These are phyloP conservation scores for Corella eumyota DNA, from an alignment of 23 tunicate genomes.

Conservation along the genomic window DNA sequence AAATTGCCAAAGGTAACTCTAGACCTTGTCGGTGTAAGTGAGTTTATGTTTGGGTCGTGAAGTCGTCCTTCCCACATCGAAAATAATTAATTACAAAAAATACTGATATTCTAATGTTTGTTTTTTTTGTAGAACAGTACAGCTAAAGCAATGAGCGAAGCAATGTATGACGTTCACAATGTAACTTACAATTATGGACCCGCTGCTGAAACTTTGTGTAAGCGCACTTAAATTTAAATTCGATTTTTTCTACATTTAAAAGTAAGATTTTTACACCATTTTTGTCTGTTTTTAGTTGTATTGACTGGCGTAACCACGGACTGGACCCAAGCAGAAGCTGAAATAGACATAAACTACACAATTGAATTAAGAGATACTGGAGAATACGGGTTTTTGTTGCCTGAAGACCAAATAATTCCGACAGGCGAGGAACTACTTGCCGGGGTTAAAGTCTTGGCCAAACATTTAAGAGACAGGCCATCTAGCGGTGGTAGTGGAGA, in stretches of 20 bases:
- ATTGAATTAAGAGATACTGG: constrained; percentile 47
- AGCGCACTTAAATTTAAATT: too few species aligned
- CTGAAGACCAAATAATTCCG: constrained; percentile 44
- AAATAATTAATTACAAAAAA: too few species aligned
- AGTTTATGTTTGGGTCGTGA: too few species aligned
- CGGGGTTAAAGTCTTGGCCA: constrained; percentile 24
- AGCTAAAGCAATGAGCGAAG: constrained; percentile 43
- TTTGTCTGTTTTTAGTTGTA: constrained; percentile 24
- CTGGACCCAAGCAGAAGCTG: constrained; percentile 23
- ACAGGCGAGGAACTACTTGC: constrained; percentile 42
- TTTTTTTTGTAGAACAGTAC: constrained; percentile 33
- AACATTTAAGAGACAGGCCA: too few species aligned
- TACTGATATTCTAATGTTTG: too few species aligned
- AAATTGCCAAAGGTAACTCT: too few species aligned
- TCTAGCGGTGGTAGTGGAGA: too few species aligned
- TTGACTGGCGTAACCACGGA: constrained; percentile 26
- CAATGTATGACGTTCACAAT: constrained; percentile 40
- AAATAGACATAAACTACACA: constrained; percentile 20
- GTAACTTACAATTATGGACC: constrained; percentile 35
- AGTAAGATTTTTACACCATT: too few species aligned
- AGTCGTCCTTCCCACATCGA: too few species aligned
- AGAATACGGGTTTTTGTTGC: constrained; percentile 35
- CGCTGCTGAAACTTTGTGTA: constrained; percentile 49
- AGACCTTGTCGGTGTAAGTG: too few species aligned
- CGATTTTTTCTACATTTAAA: too few species aligned